These are phyloP conservation scores for Rhinoraja longicauda DNA, from an alignment of 2,797 vertebrate species.

Conservation along the genomic window DNA sequence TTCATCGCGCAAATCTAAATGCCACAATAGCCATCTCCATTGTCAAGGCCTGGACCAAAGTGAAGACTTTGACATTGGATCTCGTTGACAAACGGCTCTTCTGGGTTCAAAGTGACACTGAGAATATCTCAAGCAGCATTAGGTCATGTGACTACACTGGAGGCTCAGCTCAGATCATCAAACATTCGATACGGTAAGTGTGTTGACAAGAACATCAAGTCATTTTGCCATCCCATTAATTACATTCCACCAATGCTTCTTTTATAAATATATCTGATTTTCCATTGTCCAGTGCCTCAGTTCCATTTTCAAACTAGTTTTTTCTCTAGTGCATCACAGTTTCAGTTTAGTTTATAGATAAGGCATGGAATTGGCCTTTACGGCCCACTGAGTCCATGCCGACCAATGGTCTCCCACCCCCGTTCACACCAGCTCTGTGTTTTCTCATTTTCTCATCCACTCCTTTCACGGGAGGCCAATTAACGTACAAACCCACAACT, in stretches of 20 bases:
- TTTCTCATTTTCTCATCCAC: no score
- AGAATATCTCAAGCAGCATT: conserved; percentile 55
- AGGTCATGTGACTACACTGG: conserved; percentile 77
- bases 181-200: conserved; percentile 62
- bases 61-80: conserved; percentile 67
- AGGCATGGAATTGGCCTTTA: no score
- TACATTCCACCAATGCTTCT: not conserved
- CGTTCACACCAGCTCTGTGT: no score
- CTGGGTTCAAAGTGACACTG: conserved; percentile 66
- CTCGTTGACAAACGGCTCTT: conserved; percentile 64
- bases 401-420: no score
- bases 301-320: not conserved
- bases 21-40: conserved; percentile 55
- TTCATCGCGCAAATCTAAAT: conserved; percentile 60
- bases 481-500: no score
- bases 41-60: conserved; percentile 56
- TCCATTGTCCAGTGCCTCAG: not conserved
- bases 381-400: no score
- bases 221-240: not conserved
- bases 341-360: no score
- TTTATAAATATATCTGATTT: not conserved
- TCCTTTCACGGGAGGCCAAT: no score
- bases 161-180: conserved; percentile 56
- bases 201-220: not conserved
- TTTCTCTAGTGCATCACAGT: not conserved